Conservation (phyloP, 2,797 vertebrate species). For the Calcarius lapponicus region DNA sequence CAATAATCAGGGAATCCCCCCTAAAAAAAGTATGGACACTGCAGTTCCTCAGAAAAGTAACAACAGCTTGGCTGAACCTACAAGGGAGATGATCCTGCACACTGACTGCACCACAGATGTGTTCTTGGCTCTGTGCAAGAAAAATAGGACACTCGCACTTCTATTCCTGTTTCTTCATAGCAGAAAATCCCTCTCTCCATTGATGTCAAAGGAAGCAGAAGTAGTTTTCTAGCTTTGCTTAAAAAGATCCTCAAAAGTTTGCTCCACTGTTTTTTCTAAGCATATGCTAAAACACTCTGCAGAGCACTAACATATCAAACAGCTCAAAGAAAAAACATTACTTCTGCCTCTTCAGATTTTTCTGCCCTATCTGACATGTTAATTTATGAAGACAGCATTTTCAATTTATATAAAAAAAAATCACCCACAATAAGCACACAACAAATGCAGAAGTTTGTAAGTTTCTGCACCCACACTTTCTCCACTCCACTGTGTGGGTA, state of each 20-base stretch:
- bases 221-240: neutral
- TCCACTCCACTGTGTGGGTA: neutral
- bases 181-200: neutral
- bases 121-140: neutral
- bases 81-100: neutral
- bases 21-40: neutral
- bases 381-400: neutral
- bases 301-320: neutral
- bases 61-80: neutral
- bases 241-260: neutral
- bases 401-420: neutral
- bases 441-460: neutral
- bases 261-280: neutral
- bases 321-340: neutral
- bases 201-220: neutral
- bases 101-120: neutral
- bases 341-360: neutral
- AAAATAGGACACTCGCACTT: neutral
- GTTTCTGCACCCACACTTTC: neutral
- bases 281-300: neutral
- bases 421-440: neutral
- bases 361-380: neutral
- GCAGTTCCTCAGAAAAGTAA: neutral
- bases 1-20: rapidly evolving
- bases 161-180: neutral